Evolutionary conservation across 2,113 vertebrate species (phyloP), one percentile per base, ranked within the genome.

Genomic region (Grantiella picta): DNA sequence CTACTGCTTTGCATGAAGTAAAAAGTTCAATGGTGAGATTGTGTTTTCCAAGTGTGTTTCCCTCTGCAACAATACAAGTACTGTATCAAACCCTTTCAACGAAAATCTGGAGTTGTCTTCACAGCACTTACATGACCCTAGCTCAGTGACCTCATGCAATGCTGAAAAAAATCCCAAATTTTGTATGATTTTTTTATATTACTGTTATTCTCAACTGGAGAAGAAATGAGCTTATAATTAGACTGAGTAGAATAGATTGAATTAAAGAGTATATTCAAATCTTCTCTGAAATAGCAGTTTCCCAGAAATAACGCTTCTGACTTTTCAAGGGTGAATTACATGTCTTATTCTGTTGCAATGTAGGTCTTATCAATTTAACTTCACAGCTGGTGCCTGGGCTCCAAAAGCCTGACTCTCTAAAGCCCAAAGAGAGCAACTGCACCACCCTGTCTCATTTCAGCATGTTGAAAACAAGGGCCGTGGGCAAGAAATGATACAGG

Each of bases 291-390:
- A 85, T 68, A 86, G 71, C 44, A 71, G 53, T 65, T 96, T 92
- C 82, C 79, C 84, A 77, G 91, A 92, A 92, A 92, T 70, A 92
- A 3, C 24, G 63, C 71, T 83, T 92, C 92, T 81, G 82, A 95
- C 72, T 96, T 97, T 92, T 73, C 49, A 81, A 71, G 61, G 22
- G 65, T 75, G 87, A 96, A 96, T 96, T 96, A 86, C 72, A 92
- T 76, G 82, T 82, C 79, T 89, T 89, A 92, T 24, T 94, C 87
- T 93, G 93, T 57, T 92, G 90, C 84, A 96, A 94, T 89, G 89
- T 59, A 96, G 95, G 94, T 92, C 86, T 92, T 90, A 89, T 73
- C 90, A 88, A 93, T 91, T 84, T 92, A 94, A 80, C 5, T 70
- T 94, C 94, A 88, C 75, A 92, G 86, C 61, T 94, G 76, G 89